Evolutionary conservation across 2,888 invertebrate species (phyloP), one percentile per base, ranked within the genome.

Genomic region (Limnephilus lunatus): DNA sequence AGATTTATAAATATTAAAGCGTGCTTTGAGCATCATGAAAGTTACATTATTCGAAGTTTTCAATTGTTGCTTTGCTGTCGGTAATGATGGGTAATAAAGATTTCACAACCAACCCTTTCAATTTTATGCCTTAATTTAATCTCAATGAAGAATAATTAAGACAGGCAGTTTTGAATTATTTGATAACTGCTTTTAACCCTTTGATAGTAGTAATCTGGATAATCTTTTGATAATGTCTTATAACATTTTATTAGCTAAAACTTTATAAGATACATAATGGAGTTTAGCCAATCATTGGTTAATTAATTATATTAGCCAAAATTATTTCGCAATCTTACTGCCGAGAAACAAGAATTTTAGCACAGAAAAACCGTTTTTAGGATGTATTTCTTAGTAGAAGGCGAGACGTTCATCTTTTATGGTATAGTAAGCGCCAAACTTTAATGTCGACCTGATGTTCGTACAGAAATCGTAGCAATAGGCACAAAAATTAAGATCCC

Each of bases 91-190:
- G 14, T 30, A 86, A 86, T 53, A 86, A 86, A 39, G 30, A 48
- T 86, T 86, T 86, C 48, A 32, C 30, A 86, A 9, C 86, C n/a
- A 48, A 15, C 44, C 48, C 86, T 30, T 86, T 86, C n/a, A 85
- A 35, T 25, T 25, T 68, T 9, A 68, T 0, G 9, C 68, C 4
- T 68, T 25, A n/a, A 68, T 68, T 68, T 68, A 68, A 68, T 25
- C 9, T 68, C 68, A 68, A n/a, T 68, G 68, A 68, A 7, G 25
- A 68, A 68, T 25, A 68, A 68, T 9, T 68, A 68, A 68, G 68
- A n/a, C 68, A 2, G 68, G 68, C 68, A 68, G 25, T 68, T 68
- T 25, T 25, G n/a, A 68, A 68, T 68, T 68, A 68, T 68, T n/a
- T 68, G 25, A 68, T 68, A 25, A 68, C n/a, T 9, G 68, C n/a